Conservation (phyloP, 2,888 invertebrate species). For the Scaeva pyrastri region DNA sequence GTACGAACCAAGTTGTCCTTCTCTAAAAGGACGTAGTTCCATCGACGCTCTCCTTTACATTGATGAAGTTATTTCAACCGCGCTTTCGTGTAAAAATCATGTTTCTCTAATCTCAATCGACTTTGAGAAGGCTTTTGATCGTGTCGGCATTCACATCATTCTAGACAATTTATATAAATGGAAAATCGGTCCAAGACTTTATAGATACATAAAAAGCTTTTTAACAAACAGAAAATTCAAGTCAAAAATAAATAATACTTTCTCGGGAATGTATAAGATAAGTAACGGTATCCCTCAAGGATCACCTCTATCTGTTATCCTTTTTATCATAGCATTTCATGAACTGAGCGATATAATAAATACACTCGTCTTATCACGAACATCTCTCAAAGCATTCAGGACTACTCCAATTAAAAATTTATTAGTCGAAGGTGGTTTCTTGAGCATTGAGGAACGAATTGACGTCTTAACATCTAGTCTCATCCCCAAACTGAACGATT, state of each 20-base stretch:
- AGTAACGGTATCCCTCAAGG: neutral
- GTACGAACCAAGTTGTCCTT: neutral
- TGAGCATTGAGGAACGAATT: constrained; percentile 5
- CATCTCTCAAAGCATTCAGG: neutral
- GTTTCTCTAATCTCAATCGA: constrained; percentile 1
- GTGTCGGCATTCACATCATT: neutral
- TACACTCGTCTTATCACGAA: neutral
- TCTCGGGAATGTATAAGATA: neutral
- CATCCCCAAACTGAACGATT: neutral
- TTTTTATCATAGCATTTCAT: constrained; percentile 6
- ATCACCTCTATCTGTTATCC: neutral
- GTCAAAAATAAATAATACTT: neutral
- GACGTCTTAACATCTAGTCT: neutral
- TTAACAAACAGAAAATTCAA: neutral
- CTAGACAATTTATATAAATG: neutral
- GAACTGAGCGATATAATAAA: neutral
- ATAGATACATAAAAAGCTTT: neutral
- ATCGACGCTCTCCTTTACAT: neutral
- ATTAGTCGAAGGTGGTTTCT: constrained; percentile 24
- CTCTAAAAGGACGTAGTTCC: constrained; percentile 3
- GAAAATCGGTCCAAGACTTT: constrained; percentile 4
- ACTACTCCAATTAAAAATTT: constrained; percentile 35
- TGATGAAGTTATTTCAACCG: neutral
- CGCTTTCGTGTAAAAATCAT: neutral
- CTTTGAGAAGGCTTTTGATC: no score